These are phyloP conservation scores for Choloepus hoffmanni DNA, from an alignment of 2,113 vertebrate genomes.

Conservation along the genomic window DNA sequence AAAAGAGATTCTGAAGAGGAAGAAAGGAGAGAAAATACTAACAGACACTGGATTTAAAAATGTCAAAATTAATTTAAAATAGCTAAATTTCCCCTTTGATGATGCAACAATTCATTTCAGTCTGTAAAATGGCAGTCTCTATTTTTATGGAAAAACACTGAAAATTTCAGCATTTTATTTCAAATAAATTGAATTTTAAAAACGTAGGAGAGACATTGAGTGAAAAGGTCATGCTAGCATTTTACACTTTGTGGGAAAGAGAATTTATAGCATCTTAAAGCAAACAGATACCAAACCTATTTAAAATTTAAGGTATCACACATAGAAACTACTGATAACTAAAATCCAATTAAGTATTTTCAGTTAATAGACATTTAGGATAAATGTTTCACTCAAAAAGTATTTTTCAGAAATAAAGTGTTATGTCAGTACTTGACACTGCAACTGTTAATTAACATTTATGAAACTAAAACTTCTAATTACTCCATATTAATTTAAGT, in stretches of 20 bases:
- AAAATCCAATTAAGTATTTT: slow-evolving; percentile 31
- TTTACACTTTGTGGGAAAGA: slow-evolving; percentile 2
- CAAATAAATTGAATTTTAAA: slow-evolving; percentile 67
- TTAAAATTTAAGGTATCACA: slow-evolving; percentile 5
- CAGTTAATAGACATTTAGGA: background rate
- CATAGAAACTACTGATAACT: background rate
- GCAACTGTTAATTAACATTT: background rate
- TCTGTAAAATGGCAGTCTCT: slow-evolving; percentile 16
- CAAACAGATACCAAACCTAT: slow-evolving; percentile 1
- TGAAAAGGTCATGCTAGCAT: background rate
- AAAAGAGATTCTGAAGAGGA: background rate
- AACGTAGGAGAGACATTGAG: background rate
- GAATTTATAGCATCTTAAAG: background rate
- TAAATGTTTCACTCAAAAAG: background rate
- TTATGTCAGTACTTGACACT: background rate
- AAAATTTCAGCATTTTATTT: slow-evolving; percentile 43
- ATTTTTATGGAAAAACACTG: slow-evolving; percentile 44
- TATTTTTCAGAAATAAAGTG: background rate
- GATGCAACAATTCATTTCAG: background rate
- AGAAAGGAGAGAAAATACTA: background rate
- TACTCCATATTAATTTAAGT: background rate
- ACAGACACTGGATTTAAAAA: slow-evolving; percentile 2
- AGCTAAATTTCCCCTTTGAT: background rate
- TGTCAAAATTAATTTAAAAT: slow-evolving; percentile 1
- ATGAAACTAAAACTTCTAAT: slow-evolving; percentile 21